Percentiles rank a stretch among this genome's conserved stretches.
These are phyloP conservation scores for Scartelaos histophorus DNA, from an alignment of 2,113 vertebrate genomes.

Conservation along the genomic window DNA sequence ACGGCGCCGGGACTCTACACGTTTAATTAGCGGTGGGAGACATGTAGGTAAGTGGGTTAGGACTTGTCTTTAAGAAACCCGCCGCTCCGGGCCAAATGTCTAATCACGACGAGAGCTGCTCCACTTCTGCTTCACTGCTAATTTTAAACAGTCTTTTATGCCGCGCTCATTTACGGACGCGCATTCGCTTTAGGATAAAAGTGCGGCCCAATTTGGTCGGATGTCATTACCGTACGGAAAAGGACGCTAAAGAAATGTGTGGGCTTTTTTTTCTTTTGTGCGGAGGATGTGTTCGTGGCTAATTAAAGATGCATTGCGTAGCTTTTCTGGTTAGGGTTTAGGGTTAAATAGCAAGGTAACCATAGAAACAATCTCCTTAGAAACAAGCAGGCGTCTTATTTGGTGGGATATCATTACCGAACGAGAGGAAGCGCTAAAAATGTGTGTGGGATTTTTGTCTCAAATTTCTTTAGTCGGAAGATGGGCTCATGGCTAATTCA, in stretches of 20 bases:
- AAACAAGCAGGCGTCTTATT: no score
- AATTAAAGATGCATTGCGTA: no score
- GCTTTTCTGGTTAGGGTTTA: no score
- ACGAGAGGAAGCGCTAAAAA: background rate
- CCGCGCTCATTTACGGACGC: background rate
- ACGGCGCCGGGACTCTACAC: conserved; percentile 2
- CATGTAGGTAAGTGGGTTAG: conserved; percentile 14
- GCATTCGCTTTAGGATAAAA: background rate
- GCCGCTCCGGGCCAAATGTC: background rate
- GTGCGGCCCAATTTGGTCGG: background rate
- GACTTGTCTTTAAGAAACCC: conserved; percentile 9
- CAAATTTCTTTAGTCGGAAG: background rate
- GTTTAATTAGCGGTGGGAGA: conserved; percentile 2
- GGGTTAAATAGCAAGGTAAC: no score
- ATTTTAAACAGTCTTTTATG: conserved; percentile 5
- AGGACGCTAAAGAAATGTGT: no score
- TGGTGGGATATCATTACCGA: background rate
- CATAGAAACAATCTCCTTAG: no score
- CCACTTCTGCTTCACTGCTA: conserved; percentile 8
- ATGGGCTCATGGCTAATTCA: no score
- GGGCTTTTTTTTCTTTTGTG: no score
- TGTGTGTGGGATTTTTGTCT: background rate
- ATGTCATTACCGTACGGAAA: background rate
- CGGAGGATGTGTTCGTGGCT: no score
- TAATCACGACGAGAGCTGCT: background rate